A percentile compares a stretch with the other conserved stretches of the same genome.
phyloP scores from a whole-genome alignment of 2,888 invertebrate species.

The Cyrtodaria siliqua region DNA sequence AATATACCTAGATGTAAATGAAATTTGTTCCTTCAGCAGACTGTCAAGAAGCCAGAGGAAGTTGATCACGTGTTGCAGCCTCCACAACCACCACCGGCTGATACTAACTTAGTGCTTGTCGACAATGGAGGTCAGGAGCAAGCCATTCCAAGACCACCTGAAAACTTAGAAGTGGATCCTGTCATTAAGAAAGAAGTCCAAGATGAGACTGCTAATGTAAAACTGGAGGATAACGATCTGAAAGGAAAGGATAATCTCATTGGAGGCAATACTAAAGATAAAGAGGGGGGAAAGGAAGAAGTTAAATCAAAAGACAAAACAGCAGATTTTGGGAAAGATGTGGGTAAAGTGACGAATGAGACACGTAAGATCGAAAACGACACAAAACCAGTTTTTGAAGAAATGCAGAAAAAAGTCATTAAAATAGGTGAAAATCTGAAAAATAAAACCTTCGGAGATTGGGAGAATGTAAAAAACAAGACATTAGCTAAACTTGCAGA shows the following conservation, averaged over 20 bases:
- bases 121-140: constrained; percentile 8
- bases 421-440: constrained; percentile 71
- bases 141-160: constrained; percentile 36
- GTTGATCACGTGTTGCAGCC: too few relatives aligned
- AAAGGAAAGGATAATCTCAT: background rate
- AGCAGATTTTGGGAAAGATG: constrained; percentile 18
- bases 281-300: background rate
- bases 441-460: constrained; percentile 74
- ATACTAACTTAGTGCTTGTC: background rate
- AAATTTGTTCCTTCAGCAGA: too few relatives aligned
- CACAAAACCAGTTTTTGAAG: constrained; percentile 46
- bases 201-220: background rate
- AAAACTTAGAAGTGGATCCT: constrained; percentile 5
- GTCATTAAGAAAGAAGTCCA: background rate
- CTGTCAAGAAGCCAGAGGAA: too few relatives aligned
- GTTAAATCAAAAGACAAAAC: background rate
- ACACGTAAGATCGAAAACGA: constrained; percentile 7
- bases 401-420: constrained; percentile 64
- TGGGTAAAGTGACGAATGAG: constrained; percentile 1
- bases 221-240: background rate
- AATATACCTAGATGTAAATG: too few relatives aligned
- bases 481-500: constrained; percentile 77
- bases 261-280: background rate
- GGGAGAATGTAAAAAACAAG: constrained; percentile 77
- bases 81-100: constrained; percentile 4